A percentile compares a stretch with the other conserved stretches of the same genome.
Conservation (phyloP, 2,888 invertebrate species). For the Heliconius sara region DNA sequence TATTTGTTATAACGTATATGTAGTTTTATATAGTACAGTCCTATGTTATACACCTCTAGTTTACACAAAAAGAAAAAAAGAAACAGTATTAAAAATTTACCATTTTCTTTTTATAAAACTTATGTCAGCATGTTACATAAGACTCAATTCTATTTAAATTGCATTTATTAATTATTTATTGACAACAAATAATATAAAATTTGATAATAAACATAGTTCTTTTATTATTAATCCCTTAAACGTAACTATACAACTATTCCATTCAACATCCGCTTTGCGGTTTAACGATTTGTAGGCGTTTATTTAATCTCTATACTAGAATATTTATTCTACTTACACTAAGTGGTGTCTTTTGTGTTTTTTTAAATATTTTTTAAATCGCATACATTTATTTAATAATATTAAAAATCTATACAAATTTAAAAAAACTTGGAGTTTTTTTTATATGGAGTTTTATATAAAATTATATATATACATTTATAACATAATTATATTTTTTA, state of each 20-base stretch:
- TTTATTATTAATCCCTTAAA: neutral
- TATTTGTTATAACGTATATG: neutral
- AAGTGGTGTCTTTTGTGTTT: neutral
- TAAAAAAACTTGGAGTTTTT: too few species aligned
- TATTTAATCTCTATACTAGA: neutral
- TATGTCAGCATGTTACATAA: neutral
- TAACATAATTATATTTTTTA: too few species aligned
- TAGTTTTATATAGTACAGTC: neutral
- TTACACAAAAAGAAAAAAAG: neutral
- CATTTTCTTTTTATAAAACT: neutral
- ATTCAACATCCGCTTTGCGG: conserved; percentile 40
- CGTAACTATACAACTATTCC: conserved; percentile 1
- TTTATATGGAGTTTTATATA: too few species aligned
- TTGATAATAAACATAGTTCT: neutral
- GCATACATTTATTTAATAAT: too few species aligned
- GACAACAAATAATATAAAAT: neutral
- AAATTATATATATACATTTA: too few species aligned
- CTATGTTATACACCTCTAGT: neutral
- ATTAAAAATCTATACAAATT: too few species aligned
- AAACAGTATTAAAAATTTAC: neutral
- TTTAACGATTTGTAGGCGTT: conserved; percentile 8
- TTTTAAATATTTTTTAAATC: too few species aligned
- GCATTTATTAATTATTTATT: conserved; percentile 9
- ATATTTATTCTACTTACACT: neutral
- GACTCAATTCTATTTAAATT: neutral